Base-by-base conservation (phyloP, 2,888 invertebrate species). In the Dexiosoma caninum region DNA sequence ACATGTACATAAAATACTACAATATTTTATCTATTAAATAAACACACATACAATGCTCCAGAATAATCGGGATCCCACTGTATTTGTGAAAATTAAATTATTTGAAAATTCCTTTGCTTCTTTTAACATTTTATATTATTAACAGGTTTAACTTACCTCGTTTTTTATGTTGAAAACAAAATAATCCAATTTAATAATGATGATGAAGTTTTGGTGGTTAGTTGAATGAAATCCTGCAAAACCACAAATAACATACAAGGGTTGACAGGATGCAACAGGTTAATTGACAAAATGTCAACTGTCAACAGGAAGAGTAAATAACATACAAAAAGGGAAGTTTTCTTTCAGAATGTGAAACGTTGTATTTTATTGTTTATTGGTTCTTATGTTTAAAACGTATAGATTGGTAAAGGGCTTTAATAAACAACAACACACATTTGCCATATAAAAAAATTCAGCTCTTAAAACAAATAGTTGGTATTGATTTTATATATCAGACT, bases 181-280 rank as follows among this genome's bases (percentile, higher is more conserved):
- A 49, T 37, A 46, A 72, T 78, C 72, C 75, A 70, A 12, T 55
- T 42, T 21, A 44, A 19, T 35, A 30, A 19, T 46, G 27, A 37
- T 51, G 27, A 49, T 60, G 16, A 60, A 60, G 42, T 76, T 64
- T 57, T 46, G 9, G 42, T 60, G 46, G 32, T 75, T 23, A 4
- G 59, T 59, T 27, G 37, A 12, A 19, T 7, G 14, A 35, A 75
- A 27, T 44, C 49, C 59, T 66, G 46, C 12, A 55, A 59, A 70
- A 23, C 4, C n/a, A 12, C 19, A 32, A 19, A 4, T 5, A 42
- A 12, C 27, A 30, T 62, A 53, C 21, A 70, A 9, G 62, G 62
- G 62, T 64, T 64, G 62, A 72, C 81, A 77, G 81, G 81, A 81
- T 74, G 81, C 77, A 81, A 81, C 81, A 81, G 81, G 81, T 81